Base-by-base conservation (phyloP, 2,113 vertebrate genomes). In the Gorsachius goisagi region DNA sequence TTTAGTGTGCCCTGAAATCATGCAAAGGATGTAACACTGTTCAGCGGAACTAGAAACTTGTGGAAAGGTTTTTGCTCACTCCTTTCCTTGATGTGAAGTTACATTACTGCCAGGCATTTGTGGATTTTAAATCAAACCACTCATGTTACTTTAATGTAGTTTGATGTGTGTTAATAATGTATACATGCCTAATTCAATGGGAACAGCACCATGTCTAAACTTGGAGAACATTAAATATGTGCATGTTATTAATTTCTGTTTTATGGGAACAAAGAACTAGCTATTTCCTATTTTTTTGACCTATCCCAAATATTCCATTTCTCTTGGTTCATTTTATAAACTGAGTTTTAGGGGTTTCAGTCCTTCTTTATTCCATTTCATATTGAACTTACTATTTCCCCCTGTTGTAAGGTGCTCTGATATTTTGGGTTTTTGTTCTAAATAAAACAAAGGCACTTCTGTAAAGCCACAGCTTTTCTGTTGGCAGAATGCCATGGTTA, bases 101-200 rank as follows among this genome's bases (percentile, higher is more conserved):
- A 56, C 32, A 66, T 93, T 89, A 95, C 76, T 95, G 89, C 84
- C 45, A 92, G 89, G 86, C 90, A 97, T 89, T 87, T 87, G 45
- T 85, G 74, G 90, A 88, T 95, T 95, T 91, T 89, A 93, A 95
- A 92, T 92, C 90, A 95, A 88, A 85, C 58, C 77, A 90, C 89
- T 97, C 86, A 95, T 66, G 80, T 85, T 95, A 89, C 77, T 93
- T 97, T 95, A 95, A 96, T 97, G 84, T 41, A 97, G 85, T 93
- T 93, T 97, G 95, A 92, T 95, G 80, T 92, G 86, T 6, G 84
- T 95, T 95, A 97, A 91, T 97, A 96, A 91, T 95, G 45, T 66
- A 97, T 97, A 82, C n/a, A 62, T 89, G 69, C 84, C 35, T 95
- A 92, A 95, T 88, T 96, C 89, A 92, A 15, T 73, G 55, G 81